Base-by-base conservation (phyloP, 2,113 vertebrate species). In the Thunnus maccoyii region DNA sequence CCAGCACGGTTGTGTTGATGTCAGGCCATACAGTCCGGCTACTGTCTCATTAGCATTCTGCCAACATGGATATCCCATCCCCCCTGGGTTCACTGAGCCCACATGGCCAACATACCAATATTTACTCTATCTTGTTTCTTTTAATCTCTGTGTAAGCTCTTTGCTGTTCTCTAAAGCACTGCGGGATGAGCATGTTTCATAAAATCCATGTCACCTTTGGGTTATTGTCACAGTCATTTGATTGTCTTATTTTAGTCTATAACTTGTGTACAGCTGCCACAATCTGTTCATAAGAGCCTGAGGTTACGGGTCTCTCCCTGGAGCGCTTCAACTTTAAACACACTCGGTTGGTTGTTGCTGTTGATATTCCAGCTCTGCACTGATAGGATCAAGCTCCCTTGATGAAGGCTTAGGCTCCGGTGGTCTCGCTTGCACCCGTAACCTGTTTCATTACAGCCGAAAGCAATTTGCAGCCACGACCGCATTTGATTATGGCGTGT, bases 391-490 rank as follows among this genome's bases (percentile, higher is more conserved):
- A 72, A 32, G 74, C 70, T 88, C 76, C 85, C 89, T 16, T 47
- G 84, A 90, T 77, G 79, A 86, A 82, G 87, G 88, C 86, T 88
- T 68, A 82, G 75, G 56, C 87, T 52, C 48, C 6, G 41, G 83
- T 62, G 82, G 80, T 85, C 82, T 78, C 46, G 27, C 72, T 66
- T 2, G 76, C 82, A 88, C 87, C 76, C 50, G 1, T 80, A 88
- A 90, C 90, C 90, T 13, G 75, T 84, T 89, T 86, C 84, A 88
- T 87, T 87, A 86, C 82, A 83, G 73, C 86, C 54, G 5, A 89
- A 89, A 92, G 88, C 91, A 89, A 91, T 93, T 92, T 90, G 76
- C 67, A 77, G 83, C 77, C 36, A 12, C 32, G 78, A 84, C 65
- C 62, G 51, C 73, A 65, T 93, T 89, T 91, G 89, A 91, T 92